Conservation (phyloP, 2,797 vertebrate species). For the Phoeniculus purpureus region DNA sequence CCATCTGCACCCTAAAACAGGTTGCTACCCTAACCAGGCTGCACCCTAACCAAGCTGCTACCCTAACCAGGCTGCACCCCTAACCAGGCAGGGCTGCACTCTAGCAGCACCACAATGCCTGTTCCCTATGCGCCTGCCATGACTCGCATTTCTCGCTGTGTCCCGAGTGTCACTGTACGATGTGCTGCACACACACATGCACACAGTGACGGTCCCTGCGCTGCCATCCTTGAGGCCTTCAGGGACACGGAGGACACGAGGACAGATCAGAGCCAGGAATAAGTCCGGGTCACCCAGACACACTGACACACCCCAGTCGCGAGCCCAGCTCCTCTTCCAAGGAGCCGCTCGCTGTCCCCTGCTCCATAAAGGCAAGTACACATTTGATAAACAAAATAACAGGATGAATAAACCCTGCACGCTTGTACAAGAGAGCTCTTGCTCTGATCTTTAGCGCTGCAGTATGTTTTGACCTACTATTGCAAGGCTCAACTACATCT, state of each 20-base stretch:
- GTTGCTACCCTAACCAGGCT: not conserved
- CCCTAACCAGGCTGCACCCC: not conserved
- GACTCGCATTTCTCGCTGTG: not conserved
- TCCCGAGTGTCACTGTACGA: not conserved
- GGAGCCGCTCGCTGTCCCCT: not conserved
- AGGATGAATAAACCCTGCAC: constrained; percentile 47
- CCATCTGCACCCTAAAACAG: too few species aligned
- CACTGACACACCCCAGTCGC: not conserved
- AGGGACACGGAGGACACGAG: not conserved
- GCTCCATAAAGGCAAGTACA: constrained; percentile 21
- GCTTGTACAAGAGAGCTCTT: constrained; percentile 56
- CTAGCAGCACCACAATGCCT: not conserved
- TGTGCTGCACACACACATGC: not conserved
- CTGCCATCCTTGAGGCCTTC: not conserved
- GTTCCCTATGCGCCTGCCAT: rapidly evolving
- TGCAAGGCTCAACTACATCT: constrained; percentile 61
- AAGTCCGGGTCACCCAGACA: not conserved
- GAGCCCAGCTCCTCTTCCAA: not conserved
- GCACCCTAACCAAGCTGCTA: not conserved
- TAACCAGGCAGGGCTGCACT: not conserved
- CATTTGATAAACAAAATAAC: constrained; percentile 55
- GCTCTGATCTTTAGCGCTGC: constrained; percentile 58
- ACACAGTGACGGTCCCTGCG: not conserved
- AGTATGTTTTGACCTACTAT: constrained; percentile 66
- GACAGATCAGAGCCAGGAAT: not conserved